Evolutionary conservation across 2,888 invertebrate genomes (phyloP).

Genomic region (Napeogenes sylphis): DNA sequence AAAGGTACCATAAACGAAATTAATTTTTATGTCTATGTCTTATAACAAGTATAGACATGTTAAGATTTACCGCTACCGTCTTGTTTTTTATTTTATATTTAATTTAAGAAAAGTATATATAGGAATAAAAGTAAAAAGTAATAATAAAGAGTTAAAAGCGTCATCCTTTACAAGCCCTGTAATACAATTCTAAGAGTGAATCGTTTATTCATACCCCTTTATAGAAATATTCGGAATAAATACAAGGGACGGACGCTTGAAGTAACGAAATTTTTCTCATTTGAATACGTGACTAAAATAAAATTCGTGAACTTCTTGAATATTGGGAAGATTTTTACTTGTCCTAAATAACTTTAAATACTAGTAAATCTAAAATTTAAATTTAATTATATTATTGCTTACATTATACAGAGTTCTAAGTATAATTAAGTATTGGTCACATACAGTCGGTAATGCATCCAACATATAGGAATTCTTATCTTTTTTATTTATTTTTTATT

Average conservation of each 20-base stretch:
- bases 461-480: too few relatives aligned
- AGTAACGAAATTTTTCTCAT: slow-evolving; percentile 32
- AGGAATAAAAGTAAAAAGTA: neutral
- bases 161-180: slow-evolving; percentile 1
- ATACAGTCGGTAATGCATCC: too few relatives aligned
- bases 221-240: slow-evolving; percentile 27
- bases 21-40: too few relatives aligned
- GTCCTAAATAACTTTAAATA: slow-evolving; percentile 18
- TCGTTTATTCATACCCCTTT: slow-evolving; percentile 29
- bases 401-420: too few relatives aligned
- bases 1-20: too few relatives aligned
- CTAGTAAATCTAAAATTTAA: neutral
- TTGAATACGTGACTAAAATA: slow-evolving; percentile 32
- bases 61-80: too few relatives aligned
- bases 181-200: slow-evolving; percentile 18
- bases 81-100: too few relatives aligned
- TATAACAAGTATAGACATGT: too few relatives aligned
- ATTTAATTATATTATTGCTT: too few relatives aligned
- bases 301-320: slow-evolving; percentile 23
- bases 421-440: too few relatives aligned
- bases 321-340: slow-evolving; percentile 16
- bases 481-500: too few relatives aligned
- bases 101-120: too few relatives aligned
- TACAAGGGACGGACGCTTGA: slow-evolving; percentile 21
- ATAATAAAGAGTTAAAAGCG: slow-evolving; percentile 4